Evolutionary conservation across 2,797 vertebrate genomes (phyloP).

Genomic region (Chrysocyon brachyurus): DNA sequence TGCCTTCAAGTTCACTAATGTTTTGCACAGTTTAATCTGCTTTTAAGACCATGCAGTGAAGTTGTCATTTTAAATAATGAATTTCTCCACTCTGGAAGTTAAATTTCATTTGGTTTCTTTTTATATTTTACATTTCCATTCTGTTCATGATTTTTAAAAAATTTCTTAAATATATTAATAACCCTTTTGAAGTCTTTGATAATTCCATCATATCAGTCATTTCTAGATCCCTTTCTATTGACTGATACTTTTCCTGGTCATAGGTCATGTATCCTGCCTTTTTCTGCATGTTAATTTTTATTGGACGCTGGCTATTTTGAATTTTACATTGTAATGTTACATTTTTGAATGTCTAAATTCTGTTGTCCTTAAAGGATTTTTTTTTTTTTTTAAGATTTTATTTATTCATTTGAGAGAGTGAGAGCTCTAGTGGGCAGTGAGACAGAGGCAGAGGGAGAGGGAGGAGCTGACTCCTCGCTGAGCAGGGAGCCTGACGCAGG

Average conservation of each 20-base stretch:
- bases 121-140: not conserved
- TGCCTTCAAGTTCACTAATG: not conserved
- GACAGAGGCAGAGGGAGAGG: not conserved
- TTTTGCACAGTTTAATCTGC: not conserved
- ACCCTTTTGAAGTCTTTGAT: not conserved
- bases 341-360: not conserved
- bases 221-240: not conserved
- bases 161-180: not conserved
- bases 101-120: not conserved
- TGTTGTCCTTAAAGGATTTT: not conserved
- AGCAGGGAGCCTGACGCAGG: not conserved
- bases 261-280: not conserved
- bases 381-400: not conserved
- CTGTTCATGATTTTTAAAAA: not conserved
- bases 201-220: not conserved
- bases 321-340: not conserved
- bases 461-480: not conserved
- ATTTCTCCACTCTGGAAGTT: not conserved
- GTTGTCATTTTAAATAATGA: not conserved
- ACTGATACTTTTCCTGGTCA: not conserved
- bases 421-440: not conserved
- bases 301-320: not conserved
- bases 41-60: not conserved
- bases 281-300: not conserved
- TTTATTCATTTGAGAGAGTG: not conserved